Evolutionary conservation across 2,113 vertebrate species (phyloP).

Genomic region (Passer montanus): DNA sequence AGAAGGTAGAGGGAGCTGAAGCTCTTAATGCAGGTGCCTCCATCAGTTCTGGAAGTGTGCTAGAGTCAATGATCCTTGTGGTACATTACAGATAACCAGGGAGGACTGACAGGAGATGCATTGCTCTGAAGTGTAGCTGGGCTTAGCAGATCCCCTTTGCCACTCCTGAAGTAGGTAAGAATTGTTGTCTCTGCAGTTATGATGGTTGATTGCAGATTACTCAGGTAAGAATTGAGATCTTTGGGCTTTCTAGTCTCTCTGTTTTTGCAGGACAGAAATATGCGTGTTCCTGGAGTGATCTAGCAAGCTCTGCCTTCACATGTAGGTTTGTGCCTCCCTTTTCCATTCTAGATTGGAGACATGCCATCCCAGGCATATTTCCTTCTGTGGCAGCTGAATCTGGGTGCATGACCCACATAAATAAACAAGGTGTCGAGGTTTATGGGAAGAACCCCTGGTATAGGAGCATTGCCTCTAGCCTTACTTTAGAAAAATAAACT

Average conservation of each 20-base stretch:
- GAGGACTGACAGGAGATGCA: not conserved
- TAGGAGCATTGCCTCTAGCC: not conserved
- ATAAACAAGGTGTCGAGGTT: rapidly evolving
- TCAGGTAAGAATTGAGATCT: not conserved
- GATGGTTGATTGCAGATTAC: not conserved
- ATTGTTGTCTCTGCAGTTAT: not conserved
- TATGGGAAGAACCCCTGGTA: not conserved
- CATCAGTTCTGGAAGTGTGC: rapidly evolving
- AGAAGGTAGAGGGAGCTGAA: not conserved
- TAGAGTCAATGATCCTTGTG: not conserved
- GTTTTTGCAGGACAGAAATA: rapidly evolving
- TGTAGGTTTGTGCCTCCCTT: not conserved
- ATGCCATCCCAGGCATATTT: rapidly evolving
- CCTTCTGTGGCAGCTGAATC: not conserved
- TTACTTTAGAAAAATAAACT: not conserved
- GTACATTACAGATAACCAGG: not conserved
- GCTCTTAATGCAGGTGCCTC: not conserved
- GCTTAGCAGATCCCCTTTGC: not conserved
- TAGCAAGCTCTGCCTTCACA: rapidly evolving
- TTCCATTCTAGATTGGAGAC: not conserved
- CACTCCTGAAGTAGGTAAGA: not conserved
- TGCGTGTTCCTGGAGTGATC: not conserved
- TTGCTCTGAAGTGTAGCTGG: not conserved
- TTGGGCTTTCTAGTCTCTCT: not conserved
- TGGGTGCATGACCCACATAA: not conserved